A percentile compares a stretch with the other conserved stretches of the same genome.
Conservation (phyloP, 2,888 invertebrate species). For the Xanthia togata region DNA sequence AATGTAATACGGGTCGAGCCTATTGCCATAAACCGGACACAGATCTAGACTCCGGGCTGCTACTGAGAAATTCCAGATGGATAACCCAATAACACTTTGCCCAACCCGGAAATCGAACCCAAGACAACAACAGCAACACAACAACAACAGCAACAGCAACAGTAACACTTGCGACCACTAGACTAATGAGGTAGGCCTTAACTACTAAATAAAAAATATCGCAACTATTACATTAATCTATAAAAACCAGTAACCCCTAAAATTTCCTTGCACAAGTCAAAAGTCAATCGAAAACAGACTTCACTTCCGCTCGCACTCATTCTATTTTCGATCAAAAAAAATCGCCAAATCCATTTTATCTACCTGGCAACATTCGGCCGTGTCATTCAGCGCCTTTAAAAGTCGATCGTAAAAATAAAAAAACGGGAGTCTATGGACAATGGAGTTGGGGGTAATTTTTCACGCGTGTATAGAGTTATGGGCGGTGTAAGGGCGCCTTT, state of each 20-base stretch:
- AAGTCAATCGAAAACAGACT: slow-evolving; percentile 32
- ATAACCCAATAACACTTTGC: neutral
- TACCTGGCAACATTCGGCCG: slow-evolving; percentile 64
- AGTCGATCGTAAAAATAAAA: slow-evolving; percentile 69
- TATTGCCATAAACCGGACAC: neutral
- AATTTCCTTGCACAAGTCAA: slow-evolving; percentile 1
- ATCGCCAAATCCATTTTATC: slow-evolving; percentile 55
- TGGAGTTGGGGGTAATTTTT: slow-evolving; percentile 68
- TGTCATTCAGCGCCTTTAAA: slow-evolving; percentile 69
- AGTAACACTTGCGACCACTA: neutral
- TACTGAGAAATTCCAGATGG: neutral
- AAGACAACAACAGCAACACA: no score
- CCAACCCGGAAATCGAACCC: neutral
- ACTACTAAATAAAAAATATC: neutral
- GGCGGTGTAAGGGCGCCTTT: slow-evolving; percentile 43
- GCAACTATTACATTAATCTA: neutral
- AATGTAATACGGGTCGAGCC: neutral
- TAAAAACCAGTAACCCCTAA: neutral
- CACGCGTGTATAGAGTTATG: slow-evolving; percentile 68
- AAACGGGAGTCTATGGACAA: slow-evolving; percentile 64
- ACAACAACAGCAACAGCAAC: no score
- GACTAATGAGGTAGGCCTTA: neutral
- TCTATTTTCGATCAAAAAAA: slow-evolving; percentile 57
- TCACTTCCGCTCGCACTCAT: neutral
- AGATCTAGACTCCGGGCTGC: neutral